These are phyloP conservation scores for Irena cyanogastra DNA, from an alignment of 2,113 vertebrate genomes.

Conservation along the genomic window DNA sequence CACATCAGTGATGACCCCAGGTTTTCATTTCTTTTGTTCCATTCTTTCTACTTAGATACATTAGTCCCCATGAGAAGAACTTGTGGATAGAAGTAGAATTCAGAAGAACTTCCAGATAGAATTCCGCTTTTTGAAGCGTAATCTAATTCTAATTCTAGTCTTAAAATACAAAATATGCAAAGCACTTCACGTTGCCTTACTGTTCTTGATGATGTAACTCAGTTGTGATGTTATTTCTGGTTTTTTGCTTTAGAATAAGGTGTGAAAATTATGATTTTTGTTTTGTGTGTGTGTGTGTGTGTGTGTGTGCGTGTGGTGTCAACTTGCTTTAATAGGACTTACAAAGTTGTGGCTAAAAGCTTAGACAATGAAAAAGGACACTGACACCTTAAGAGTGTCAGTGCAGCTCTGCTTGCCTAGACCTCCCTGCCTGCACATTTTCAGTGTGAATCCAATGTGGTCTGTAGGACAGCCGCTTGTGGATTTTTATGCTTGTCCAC, in stretches of 20 bases:
- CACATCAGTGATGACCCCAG: neutral
- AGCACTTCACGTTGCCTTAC: neutral
- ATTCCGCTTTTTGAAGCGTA: neutral
- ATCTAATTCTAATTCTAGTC: neutral
- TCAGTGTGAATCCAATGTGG: neutral
- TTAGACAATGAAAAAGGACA: neutral
- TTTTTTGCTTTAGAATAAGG: neutral
- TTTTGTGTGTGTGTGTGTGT: too few relatives aligned
- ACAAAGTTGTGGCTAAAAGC: neutral
- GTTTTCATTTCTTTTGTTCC: neutral
- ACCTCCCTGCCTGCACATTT: neutral
- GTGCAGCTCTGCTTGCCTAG: neutral
- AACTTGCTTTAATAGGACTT: neutral
- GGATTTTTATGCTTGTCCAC: neutral
- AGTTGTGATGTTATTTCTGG: neutral
- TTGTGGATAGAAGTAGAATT: neutral
- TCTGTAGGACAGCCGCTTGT: neutral
- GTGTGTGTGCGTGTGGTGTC: neutral
- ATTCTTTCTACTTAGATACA: neutral
- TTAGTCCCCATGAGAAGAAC: neutral
- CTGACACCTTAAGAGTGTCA: neutral
- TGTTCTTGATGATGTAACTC: neutral
- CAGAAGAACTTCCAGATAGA: too few relatives aligned
- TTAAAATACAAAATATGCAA: neutral
- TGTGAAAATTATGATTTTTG: neutral